Conservation (phyloP, 2,113 vertebrate species). For the Rhinolophus ferrumequinum region DNA sequence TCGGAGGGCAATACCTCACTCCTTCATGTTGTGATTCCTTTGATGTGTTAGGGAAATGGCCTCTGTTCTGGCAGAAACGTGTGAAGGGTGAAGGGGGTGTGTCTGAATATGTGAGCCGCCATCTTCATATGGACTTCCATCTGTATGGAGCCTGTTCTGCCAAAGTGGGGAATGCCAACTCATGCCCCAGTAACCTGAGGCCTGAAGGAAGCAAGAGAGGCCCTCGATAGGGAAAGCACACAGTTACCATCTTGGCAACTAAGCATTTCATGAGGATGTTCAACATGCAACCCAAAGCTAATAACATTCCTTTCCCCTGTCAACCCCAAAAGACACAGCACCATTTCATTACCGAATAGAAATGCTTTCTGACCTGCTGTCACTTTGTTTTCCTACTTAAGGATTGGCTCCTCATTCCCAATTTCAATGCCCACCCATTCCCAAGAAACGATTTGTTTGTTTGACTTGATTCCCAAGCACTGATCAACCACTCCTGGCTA, state of each 20-base stretch:
- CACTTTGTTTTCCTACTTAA: neutral
- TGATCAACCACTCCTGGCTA: neutral
- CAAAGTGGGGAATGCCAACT: neutral
- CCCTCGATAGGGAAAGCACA: neutral
- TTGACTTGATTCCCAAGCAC: neutral
- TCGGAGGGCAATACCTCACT: neutral
- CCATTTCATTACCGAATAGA: neutral
- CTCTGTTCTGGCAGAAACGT: neutral
- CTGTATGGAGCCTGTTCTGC: neutral
- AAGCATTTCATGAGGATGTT: neutral
- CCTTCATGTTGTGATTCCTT: neutral
- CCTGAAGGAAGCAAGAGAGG: neutral
- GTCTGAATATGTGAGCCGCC: neutral
- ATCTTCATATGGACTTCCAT: neutral
- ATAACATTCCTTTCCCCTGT: no score
- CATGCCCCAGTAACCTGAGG: neutral
- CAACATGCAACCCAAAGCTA: neutral
- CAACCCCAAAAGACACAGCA: neutral
- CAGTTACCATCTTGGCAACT: neutral
- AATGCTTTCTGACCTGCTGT: neutral
- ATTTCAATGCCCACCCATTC: neutral
- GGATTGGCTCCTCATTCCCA: neutral
- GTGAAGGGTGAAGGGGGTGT: neutral
- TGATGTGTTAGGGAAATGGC: neutral
- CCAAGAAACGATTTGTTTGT: neutral